Base-by-base conservation (phyloP, 2,888 invertebrate genomes). In the Pandemis corylana region DNA sequence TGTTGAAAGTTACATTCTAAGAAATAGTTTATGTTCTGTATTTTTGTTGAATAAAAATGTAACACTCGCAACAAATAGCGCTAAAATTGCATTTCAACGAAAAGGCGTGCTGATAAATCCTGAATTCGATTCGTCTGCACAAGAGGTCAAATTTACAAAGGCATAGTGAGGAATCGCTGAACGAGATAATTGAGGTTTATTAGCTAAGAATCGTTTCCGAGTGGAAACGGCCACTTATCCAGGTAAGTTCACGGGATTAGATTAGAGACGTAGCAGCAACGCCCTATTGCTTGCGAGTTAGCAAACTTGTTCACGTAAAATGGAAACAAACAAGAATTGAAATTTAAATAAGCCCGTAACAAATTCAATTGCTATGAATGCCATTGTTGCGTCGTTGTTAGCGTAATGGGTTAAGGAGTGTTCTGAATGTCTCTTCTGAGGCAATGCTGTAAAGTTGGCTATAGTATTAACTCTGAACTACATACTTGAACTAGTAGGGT, bases 361-460 rank as follows among this genome's bases (percentile, higher is more conserved):
- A 72, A 77, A 76, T 69, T 72, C 76, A 73, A 74, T 73, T 77
- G 71, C 44, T 70, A 74, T 59, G 72, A 72, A 68, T 74, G 76
- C 71, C 67, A 65, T 71, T 75, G 72, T 72, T 56, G 69, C 62
- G 20, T 53, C 72, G 15, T 53, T 41, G 72, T 77, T 72, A 72
- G 63, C 77, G 75, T 75, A 75, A 75, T 66, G 66, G 65, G 63
- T 70, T 70, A 42, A 51, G 63, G 15, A 51, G 68, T 42, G 49
- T 12, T 53, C 42, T 41, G 70, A 51, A 53, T 53, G n/a, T 66
- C 41, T 65, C 13, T 59, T 10, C 28, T 59, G 10, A 20, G 20
- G 20, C 0, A 20, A 56, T 56, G 20, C 59, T 28, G 10, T 28
- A 7, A 28, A 28, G 10, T 28, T 28, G 5, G 10, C 28, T 2